Conservation (phyloP, 1,140 invertebrate genomes). For the Macrosteles quadrilineatus region DNA sequence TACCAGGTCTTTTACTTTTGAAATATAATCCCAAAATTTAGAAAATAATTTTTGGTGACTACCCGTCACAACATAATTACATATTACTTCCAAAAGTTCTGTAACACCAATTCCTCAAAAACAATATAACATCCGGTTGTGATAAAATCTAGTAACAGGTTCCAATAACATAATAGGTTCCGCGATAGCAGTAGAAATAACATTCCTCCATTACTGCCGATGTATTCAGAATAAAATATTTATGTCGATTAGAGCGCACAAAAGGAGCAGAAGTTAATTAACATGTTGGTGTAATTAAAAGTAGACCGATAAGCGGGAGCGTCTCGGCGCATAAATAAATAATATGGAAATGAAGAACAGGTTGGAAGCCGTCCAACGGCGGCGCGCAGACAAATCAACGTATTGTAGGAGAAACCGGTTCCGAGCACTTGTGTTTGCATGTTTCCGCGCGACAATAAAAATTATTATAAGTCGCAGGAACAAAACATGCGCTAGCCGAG, state of each 20-base stretch:
- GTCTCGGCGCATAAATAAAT: constrained; percentile 17
- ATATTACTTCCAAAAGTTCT: too few species aligned
- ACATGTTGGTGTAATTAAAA: constrained; percentile 21
- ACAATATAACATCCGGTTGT: too few species aligned
- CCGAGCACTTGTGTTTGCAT: not conserved
- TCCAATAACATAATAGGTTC: too few species aligned
- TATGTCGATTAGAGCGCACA: constrained; percentile 22
- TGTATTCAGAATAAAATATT: constrained; percentile 23
- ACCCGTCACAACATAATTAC: too few species aligned
- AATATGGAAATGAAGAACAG: constrained; percentile 22
- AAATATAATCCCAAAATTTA: too few species aligned
- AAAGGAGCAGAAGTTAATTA: constrained; percentile 22
- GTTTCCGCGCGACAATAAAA: constrained; percentile 16
- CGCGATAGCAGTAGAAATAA: too few species aligned
- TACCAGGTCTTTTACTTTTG: too few species aligned
- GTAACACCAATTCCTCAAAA: too few species aligned
- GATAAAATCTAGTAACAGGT: too few species aligned
- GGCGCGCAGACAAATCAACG: constrained; percentile 16
- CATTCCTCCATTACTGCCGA: constrained; percentile 3
- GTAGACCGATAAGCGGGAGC: constrained; percentile 14
- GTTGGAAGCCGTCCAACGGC: not conserved
- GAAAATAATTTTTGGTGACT: too few species aligned
- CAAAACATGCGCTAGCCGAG: constrained; percentile 21
- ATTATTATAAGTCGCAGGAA: constrained; percentile 20
- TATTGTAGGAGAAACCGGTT: constrained; percentile 16